Evolutionary conservation across 2,797 vertebrate species (phyloP).

Genomic region (Ispidina picta): DNA sequence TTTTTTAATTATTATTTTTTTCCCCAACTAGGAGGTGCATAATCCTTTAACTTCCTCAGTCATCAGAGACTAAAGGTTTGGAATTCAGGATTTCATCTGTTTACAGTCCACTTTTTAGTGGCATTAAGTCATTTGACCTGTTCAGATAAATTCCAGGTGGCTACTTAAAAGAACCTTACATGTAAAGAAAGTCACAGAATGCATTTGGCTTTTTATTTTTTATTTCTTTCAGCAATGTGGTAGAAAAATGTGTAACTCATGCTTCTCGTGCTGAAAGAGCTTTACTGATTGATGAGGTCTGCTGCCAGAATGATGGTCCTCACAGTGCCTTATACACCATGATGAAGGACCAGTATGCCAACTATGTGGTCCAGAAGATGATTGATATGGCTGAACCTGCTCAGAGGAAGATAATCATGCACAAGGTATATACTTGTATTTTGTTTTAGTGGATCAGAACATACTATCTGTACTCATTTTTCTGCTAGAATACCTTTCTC

Average conservation of each 20-base stretch:
- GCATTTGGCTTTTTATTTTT: neutral
- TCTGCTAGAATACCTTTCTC: neutral
- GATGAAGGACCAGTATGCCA: conserved; percentile 99
- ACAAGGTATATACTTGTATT: conserved; percentile 86
- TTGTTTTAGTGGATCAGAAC: neutral
- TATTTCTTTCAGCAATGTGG: conserved; percentile 87
- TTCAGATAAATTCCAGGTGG: neutral
- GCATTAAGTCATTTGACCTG: neutral
- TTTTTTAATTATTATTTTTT: neutral
- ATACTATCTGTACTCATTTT: fast-evolving
- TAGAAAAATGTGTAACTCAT: conserved; percentile 98
- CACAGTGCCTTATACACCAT: conserved; percentile 99
- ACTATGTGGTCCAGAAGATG: conserved; percentile 99
- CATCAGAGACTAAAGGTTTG: neutral
- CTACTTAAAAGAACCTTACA: neutral
- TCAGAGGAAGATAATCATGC: conserved; percentile 99
- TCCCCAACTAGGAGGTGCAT: neutral
- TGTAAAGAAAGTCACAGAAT: neutral
- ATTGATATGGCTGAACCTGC: conserved; percentile 98
- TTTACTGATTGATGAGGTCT: conserved; percentile 97
- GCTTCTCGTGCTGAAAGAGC: conserved; percentile 96
- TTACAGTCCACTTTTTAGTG: neutral
- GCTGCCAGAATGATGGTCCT: conserved; percentile 98
- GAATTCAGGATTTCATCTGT: fast-evolving
- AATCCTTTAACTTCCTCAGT: neutral